Evolutionary conservation across 2,888 invertebrate species (phyloP).

Genomic region (Andrena minutula): DNA sequence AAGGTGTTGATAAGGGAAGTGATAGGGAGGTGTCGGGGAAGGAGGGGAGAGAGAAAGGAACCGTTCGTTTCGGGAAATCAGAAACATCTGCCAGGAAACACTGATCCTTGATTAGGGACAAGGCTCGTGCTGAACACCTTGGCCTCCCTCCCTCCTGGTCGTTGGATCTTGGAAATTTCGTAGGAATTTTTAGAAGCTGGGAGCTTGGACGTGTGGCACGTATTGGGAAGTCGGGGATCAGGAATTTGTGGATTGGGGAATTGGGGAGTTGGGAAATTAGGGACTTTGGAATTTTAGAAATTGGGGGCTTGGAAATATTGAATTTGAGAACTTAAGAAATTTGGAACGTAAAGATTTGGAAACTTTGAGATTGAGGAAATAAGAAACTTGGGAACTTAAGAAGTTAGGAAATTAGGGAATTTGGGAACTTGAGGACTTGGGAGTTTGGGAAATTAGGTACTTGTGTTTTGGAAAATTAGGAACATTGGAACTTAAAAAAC

Average conservation of each 20-base stretch:
- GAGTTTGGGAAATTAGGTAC: too few relatives aligned
- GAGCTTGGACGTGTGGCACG: background rate
- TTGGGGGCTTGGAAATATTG: too few relatives aligned
- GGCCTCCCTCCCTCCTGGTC: conserved; percentile 35
- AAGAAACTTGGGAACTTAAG: too few relatives aligned
- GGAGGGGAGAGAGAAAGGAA: background rate
- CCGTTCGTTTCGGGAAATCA: conserved; percentile 62
- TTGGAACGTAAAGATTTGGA: background rate
- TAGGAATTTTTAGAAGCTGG: background rate
- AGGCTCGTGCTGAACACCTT: conserved; percentile 70
- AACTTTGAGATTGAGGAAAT: background rate
- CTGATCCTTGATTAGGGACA: conserved; percentile 68
- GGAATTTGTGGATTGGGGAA: background rate
- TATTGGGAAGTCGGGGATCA: background rate
- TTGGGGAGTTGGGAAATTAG: too few relatives aligned
- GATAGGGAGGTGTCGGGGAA: conserved; percentile 7
- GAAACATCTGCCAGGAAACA: conserved; percentile 75
- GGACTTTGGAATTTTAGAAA: too few relatives aligned
- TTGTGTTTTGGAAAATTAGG: too few relatives aligned
- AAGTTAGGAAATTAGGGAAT: too few relatives aligned
- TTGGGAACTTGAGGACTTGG: too few relatives aligned
- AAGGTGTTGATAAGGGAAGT: conserved; percentile 1
- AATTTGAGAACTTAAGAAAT: background rate
- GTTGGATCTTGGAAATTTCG: conserved; percentile 27
- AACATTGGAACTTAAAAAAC: too few relatives aligned